A percentile compares a stretch with the other conserved stretches of the same genome.
These are phyloP conservation scores for Prorops nasuta DNA, from an alignment of 1,140 invertebrate genomes.

Conservation along the genomic window DNA sequence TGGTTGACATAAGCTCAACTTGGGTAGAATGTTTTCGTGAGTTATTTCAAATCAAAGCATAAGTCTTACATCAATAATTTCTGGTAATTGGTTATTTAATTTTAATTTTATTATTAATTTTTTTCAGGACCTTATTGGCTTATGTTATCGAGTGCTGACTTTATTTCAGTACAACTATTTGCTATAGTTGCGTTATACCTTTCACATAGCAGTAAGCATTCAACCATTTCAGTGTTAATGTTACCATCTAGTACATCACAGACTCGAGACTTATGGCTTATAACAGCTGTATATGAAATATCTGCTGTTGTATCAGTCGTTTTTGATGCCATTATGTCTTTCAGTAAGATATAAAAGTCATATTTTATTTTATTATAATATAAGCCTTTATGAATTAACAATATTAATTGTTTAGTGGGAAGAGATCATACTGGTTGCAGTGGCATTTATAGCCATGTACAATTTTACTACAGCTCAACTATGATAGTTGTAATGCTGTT, in stretches of 20 bases:
- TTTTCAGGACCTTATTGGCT: constrained; percentile 59
- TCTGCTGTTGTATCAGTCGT: constrained; percentile 55
- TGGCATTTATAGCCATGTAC: constrained; percentile 57
- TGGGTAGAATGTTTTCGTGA: constrained; percentile 59
- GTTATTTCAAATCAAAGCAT: constrained; percentile 20
- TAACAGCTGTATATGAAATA: constrained; percentile 56
- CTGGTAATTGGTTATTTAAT: too few species aligned
- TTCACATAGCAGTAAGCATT: constrained; percentile 54
- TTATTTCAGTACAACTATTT: constrained; percentile 59
- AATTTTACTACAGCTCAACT: constrained; percentile 55
- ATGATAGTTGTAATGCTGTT: constrained; percentile 51
- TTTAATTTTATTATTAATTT: constrained; percentile 7
- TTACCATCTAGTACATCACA: constrained; percentile 41
- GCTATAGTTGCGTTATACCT: constrained; percentile 57
- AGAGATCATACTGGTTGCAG: constrained; percentile 55
- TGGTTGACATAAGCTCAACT: constrained; percentile 52
- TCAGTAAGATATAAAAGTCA: constrained; percentile 37
- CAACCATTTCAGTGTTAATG: constrained; percentile 51
- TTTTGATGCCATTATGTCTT: constrained; percentile 56
- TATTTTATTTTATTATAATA: constrained; percentile 2
- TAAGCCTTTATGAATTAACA: not conserved
- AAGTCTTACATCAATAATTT: constrained; percentile 1
- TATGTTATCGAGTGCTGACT: constrained; percentile 57
- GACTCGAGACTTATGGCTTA: constrained; percentile 58
- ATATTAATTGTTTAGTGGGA: constrained; percentile 45